Evolutionary conservation across 1,140 invertebrate genomes (phyloP), one percentile per base, ranked within the genome.

Genomic region (Chironomus tepperi): DNA sequence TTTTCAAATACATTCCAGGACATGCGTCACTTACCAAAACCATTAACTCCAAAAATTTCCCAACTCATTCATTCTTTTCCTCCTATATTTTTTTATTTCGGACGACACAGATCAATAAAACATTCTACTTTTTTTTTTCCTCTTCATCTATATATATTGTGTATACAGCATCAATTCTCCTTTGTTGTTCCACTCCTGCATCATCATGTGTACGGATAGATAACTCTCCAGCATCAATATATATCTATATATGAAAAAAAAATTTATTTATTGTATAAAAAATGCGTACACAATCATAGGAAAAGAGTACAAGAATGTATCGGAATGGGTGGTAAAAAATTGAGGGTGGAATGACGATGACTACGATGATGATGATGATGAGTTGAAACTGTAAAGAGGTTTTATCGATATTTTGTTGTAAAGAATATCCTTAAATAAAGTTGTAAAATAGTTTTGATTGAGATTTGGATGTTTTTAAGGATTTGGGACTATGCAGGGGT

Each of bases 91-190:
- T 57, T 57, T 57, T 10, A 12, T n/a, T n/a, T 10, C 9, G 65
- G 65, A 70, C 65, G 65, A 70, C 65, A 70, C 65, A 70, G 65
- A 70, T 70, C 65, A 70, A 70, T 70, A 70, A 70, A 70, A 70
- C 65, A 70, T 70, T 57, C 18, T 70, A 70, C 65, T 70, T 70
- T 70, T 70, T 19, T 70, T 18, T n/a, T n/a, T n/a, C n/a, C 24
- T 67, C 8, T 67, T n/a, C 15, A 47, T 57, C 12, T 57, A 57
- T 57, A 57, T n/a, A n/a, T 57, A n/a, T 5, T 57, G 47, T 57
- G 47, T 57, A 57, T 57, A 57, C 9, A 34, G 24, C 24, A 57
- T 57, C n/a, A 5, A 57, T 57, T 57, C 47, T 57, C 47, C 47
- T 57, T 57, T 57, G 47, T 57, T 57, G 47, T 57, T 57, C n/a